phyloP scores from a whole-genome alignment of 2,888 invertebrate species.

The Pimpla rufipes region DNA sequence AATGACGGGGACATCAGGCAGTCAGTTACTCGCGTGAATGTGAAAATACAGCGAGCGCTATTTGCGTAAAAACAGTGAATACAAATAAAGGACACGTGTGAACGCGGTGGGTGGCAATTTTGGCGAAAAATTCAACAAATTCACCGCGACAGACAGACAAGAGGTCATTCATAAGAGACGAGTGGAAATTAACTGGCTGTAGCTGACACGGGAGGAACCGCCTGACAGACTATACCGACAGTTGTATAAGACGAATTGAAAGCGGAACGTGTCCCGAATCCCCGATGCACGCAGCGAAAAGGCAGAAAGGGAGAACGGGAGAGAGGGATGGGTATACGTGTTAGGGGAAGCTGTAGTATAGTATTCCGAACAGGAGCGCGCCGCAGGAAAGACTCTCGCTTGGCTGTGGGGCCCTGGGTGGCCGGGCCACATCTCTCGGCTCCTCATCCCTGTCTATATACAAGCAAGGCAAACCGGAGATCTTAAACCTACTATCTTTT shows the following conservation, averaged over 20 bases:
- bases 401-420: constrained; percentile 38
- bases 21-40: not conserved
- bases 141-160: constrained; percentile 65
- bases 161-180: constrained; percentile 68
- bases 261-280: constrained; percentile 72
- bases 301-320: constrained; percentile 51
- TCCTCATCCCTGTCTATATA: constrained; percentile 21
- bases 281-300: constrained; percentile 61
- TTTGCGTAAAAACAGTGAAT: constrained; percentile 1
- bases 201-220: constrained; percentile 70
- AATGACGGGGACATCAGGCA: not conserved
- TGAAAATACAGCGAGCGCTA: not conserved
- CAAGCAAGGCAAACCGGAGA: constrained; percentile 29
- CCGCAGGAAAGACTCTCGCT: constrained; percentile 47
- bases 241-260: constrained; percentile 74
- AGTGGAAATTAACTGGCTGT: constrained; percentile 73
- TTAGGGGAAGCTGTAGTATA: constrained; percentile 59
- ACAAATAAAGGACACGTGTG: constrained; percentile 11
- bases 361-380: constrained; percentile 56
- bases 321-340: constrained; percentile 58
- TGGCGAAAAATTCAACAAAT: constrained; percentile 67
- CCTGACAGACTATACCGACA: constrained; percentile 72
- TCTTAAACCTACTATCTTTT: constrained; percentile 34
- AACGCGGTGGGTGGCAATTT: constrained; percentile 66
- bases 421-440: constrained; percentile 43